Conservation (phyloP, 2,797 vertebrate species). For the Graptemys geographica region DNA sequence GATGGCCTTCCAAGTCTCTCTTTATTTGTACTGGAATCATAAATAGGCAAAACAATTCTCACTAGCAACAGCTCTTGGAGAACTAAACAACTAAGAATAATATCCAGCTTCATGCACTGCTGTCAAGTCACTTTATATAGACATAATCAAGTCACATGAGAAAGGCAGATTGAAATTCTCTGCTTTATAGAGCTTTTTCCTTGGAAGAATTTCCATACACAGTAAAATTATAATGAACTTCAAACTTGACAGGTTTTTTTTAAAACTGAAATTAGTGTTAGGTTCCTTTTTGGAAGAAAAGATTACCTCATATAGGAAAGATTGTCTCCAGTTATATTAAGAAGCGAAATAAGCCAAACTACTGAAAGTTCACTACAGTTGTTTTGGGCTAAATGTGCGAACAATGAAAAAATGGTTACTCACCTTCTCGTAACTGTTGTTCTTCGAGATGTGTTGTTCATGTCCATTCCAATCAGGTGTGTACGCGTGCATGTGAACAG, state of each 20-base stretch:
- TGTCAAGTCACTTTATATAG: slow-evolving; percentile 75
- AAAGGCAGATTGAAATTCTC: slow-evolving; percentile 67
- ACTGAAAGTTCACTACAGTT: slow-evolving; percentile 61
- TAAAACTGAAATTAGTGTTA: slow-evolving; percentile 75
- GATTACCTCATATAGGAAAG: slow-evolving; percentile 78
- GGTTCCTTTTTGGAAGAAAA: slow-evolving; percentile 75
- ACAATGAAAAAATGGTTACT: neutral
- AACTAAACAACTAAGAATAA: slow-evolving; percentile 74
- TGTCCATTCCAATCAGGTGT: no score
- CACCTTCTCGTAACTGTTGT: no score
- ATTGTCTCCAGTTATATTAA: slow-evolving; percentile 72
- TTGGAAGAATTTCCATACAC: slow-evolving; percentile 77
- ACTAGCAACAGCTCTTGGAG: slow-evolving; percentile 74
- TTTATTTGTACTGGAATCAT: slow-evolving; percentile 80
- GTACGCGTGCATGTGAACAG: accelerated
- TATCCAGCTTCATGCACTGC: slow-evolving; percentile 66
- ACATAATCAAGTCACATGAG: slow-evolving; percentile 74
- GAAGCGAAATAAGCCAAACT: slow-evolving; percentile 63
- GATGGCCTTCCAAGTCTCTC: slow-evolving; percentile 71
- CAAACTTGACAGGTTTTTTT: slow-evolving; percentile 75
- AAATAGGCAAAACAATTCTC: slow-evolving; percentile 76
- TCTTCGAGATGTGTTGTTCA: no score
- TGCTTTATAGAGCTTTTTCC: slow-evolving; percentile 69
- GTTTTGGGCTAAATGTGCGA: slow-evolving; percentile 43
- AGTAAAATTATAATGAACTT: slow-evolving; percentile 80